These are phyloP conservation scores for Trichosurus vulpecula DNA, from an alignment of 2,797 vertebrate species.

Conservation along the genomic window DNA sequence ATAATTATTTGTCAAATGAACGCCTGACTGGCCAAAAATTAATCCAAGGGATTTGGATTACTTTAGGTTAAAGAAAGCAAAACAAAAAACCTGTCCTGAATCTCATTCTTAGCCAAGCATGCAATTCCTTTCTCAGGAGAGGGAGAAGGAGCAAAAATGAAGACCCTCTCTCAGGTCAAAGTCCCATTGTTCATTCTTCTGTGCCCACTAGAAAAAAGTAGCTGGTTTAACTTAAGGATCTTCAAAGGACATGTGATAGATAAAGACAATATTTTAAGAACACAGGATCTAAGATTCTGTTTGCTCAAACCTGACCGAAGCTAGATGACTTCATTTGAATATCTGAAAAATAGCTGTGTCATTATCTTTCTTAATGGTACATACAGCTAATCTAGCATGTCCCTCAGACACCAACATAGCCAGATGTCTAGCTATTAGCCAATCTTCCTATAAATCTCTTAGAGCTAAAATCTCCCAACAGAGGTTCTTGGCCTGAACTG, in stretches of 20 bases:
- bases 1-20: neutral
- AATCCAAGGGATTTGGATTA: neutral
- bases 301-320: slow-evolving; percentile 34
- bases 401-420: slow-evolving; percentile 49
- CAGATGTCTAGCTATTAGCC: slow-evolving; percentile 51
- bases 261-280: slow-evolving; percentile 27
- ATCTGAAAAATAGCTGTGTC: slow-evolving; percentile 64
- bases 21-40: neutral
- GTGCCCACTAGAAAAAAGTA: slow-evolving; percentile 11
- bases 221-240: neutral
- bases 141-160: neutral
- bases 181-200: slow-evolving; percentile 8
- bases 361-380: slow-evolving; percentile 67
- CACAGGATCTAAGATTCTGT: slow-evolving; percentile 44
- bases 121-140: neutral
- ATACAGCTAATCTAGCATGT: slow-evolving; percentile 51
- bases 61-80: neutral
- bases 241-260: slow-evolving; percentile 26
- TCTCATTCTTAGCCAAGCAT: neutral
- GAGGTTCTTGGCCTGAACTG: slow-evolving; percentile 26
- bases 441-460: slow-evolving; percentile 51
- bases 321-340: slow-evolving; percentile 57
- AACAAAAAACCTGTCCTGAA: neutral
- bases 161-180: slow-evolving; percentile 22
- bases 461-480: slow-evolving; percentile 51